These are phyloP conservation scores for Drosophila histrio DNA, from an alignment of 2,888 invertebrate genomes.

Conservation along the genomic window DNA sequence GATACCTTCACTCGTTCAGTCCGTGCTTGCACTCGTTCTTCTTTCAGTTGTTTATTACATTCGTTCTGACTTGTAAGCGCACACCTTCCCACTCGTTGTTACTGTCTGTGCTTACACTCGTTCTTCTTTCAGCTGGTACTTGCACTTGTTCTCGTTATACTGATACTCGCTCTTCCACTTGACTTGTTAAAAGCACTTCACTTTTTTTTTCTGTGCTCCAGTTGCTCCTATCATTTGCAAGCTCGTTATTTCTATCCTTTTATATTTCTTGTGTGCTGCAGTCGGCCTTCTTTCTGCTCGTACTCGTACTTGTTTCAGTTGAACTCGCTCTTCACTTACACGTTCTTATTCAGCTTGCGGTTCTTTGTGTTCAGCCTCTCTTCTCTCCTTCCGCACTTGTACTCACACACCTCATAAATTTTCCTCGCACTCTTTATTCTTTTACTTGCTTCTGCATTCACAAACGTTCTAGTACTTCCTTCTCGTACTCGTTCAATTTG, in stretches of 20 bases:
- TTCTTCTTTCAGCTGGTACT: not conserved
- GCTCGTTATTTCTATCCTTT: too few species aligned
- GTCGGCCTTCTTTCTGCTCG: not conserved
- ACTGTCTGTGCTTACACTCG: not conserved
- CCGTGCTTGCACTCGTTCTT: not conserved
- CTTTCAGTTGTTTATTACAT: not conserved
- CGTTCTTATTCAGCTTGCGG: not conserved
- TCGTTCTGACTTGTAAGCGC: too few species aligned
- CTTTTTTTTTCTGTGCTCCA: too few species aligned
- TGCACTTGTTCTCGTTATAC: not conserved
- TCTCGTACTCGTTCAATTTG: constrained; percentile 22
- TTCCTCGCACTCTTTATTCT: not conserved
- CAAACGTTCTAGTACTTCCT: not conserved
- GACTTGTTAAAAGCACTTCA: too few species aligned
- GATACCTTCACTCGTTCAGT: not conserved
- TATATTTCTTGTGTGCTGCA: too few species aligned
- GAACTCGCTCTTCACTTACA: not conserved
- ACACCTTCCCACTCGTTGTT: not conserved
- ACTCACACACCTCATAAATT: not conserved
- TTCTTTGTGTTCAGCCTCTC: not conserved
- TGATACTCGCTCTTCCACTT: not conserved
- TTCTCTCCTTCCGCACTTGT: not conserved
- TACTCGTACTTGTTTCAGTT: not conserved
- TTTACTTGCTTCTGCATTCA: not conserved
- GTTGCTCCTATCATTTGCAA: too few species aligned